Percentiles rank a stretch among this genome's conserved stretches.
Evolutionary conservation across 2,888 invertebrate genomes (phyloP).

Genomic region (Drosophila borborema): DNA sequence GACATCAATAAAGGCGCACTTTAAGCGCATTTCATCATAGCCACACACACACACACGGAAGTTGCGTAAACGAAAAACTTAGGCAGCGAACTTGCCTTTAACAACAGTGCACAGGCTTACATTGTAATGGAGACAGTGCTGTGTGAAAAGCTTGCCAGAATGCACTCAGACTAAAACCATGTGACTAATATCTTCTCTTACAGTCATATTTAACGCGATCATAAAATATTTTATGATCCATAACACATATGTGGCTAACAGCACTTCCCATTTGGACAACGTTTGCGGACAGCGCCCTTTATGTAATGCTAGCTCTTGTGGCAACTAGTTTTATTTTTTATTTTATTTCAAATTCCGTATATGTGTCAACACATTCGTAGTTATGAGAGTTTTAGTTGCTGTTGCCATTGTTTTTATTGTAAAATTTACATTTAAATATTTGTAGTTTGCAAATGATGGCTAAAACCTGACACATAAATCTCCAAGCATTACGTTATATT

Average conservation of each 20-base stretch:
- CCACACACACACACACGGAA: constrained; percentile 39
- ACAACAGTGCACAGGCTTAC: constrained; percentile 1
- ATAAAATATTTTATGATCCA: constrained; percentile 56
- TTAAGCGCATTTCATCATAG: constrained; percentile 63
- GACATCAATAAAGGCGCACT: constrained; percentile 45
- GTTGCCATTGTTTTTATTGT: constrained; percentile 4
- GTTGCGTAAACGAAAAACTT: constrained; percentile 78
- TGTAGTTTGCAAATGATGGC: constrained; percentile 48
- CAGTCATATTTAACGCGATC: constrained; percentile 21
- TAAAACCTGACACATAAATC: constrained; percentile 37
- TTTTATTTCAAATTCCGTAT: constrained; percentile 18
- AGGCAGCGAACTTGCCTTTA: constrained; percentile 60
- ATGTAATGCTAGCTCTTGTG: constrained; percentile 37
- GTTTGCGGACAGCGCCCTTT: constrained; percentile 27
- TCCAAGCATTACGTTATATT: constrained; percentile 26
- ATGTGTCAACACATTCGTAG: constrained; percentile 41
- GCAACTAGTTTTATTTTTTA: constrained; percentile 24
- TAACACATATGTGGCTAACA: constrained; percentile 25
- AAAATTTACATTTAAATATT: constrained; percentile 49
- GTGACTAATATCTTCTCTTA: not conserved
- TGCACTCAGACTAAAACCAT: constrained; percentile 27
- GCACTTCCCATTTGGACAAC: constrained; percentile 48
- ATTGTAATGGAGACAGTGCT: constrained; percentile 5
- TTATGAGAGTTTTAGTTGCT: constrained; percentile 14
- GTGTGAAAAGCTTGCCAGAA: constrained; percentile 56